Conservation (phyloP, 2,113 vertebrate species). For the Spheniscus mendiculus region DNA sequence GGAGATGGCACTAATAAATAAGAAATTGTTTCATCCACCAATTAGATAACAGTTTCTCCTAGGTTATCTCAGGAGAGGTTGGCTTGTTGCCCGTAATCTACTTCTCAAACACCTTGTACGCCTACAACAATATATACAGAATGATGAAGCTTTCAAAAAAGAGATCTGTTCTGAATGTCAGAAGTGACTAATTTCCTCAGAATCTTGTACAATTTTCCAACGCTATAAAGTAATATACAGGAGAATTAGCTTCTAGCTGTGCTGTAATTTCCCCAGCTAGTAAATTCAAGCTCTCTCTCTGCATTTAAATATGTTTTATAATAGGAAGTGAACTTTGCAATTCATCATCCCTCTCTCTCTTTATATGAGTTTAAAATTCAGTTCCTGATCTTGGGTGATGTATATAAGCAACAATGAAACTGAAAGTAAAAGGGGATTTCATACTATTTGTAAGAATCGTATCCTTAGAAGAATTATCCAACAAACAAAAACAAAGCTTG, state of each 20-base stretch:
- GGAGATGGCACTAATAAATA: neutral
- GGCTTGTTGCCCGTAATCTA: neutral
- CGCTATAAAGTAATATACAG: neutral
- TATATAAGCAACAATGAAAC: neutral
- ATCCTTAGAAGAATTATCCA: neutral
- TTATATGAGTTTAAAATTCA: neutral
- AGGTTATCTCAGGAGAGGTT: neutral
- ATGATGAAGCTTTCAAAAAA: neutral
- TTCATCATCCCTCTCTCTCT: neutral
- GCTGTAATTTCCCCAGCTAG: constrained; percentile 35
- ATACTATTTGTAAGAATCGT: neutral
- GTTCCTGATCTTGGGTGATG: neutral
- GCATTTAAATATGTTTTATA: constrained; percentile 33
- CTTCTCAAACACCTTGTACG: neutral
- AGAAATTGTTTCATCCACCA: neutral
- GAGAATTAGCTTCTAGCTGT: constrained; percentile 9
- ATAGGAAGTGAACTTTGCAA: neutral
- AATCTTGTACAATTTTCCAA: neutral
- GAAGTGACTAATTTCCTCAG: neutral
- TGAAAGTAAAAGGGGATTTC: neutral
- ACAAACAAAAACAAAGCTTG: neutral
- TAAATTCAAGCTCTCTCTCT: constrained; percentile 1
- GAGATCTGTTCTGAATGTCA: neutral
- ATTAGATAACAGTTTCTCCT: neutral
- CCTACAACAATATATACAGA: neutral